Evolutionary conservation across 2,113 vertebrate genomes (phyloP), one percentile per base, ranked within the genome.

Genomic region (Ptilonorhynchus violaceus): DNA sequence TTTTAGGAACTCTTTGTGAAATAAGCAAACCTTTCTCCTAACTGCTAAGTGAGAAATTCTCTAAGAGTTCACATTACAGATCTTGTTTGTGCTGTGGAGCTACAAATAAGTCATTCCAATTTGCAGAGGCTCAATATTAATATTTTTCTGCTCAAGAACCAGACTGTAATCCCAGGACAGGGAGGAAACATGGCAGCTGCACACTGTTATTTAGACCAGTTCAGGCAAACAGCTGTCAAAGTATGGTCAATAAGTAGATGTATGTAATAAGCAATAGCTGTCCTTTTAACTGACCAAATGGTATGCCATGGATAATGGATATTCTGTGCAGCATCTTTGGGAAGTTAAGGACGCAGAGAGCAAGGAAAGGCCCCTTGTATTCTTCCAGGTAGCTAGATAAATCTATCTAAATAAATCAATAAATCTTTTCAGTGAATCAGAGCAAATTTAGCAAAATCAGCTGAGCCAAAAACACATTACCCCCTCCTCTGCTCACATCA

Each of bases 1-100:
- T 42, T 93, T 93, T 62, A 76, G 62, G 49, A 89, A 66, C 56
- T 64, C 41, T 92, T 47, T 81, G 76, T 92, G 83, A 95, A 93
- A 94, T 39, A 52, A 83, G 70, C 59, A 64, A 82, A 87, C 30
- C 19, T 82, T 92, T 50, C 42, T 85, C 23, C 79, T 44, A 7
- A 66, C 35, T 77, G 60, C 88, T 47, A 42, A 58, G 60, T 67
- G 55, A 91, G 64, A 85, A 70, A 79, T 50, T 42, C 73, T 84
- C 66, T 24, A 39, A 47, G 46, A 58, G 47, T 72, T 96, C 7
- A 1, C 49, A 17, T 6, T 63, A 60, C 3, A 10, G 76, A 88
- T 64, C 35, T 60, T 44, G 64, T 56, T 77, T 0, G 0, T 58
- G 52, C 70, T 31, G 50, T 16, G 4, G 35, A 77, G 79, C 64